phyloP scores from a whole-genome alignment of 2,113 vertebrate species.

The Calyptomena viridis region DNA sequence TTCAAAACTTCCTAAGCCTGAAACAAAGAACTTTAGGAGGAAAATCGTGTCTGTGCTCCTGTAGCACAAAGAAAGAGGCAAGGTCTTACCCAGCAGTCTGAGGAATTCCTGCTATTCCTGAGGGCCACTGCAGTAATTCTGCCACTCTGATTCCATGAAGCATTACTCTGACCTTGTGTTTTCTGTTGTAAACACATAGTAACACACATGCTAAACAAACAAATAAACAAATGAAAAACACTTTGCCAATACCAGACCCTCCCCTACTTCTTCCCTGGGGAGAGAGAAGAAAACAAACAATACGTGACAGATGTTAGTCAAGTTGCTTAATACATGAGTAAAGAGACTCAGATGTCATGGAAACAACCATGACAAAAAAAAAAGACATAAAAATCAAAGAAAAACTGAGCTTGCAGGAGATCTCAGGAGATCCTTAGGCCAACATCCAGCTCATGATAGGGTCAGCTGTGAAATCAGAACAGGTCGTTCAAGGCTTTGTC shows the following conservation, averaged over 20 bases:
- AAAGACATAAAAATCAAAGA: not conserved
- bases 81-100: not conserved
- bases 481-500: not conserved
- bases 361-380: not conserved
- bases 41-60: not conserved
- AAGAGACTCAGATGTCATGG: not conserved
- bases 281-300: not conserved
- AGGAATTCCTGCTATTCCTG: not conserved
- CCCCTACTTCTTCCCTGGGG: not conserved
- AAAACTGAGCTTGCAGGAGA: not conserved
- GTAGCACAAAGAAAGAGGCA: not conserved
- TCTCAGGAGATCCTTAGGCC: not conserved
- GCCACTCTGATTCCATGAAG: not conserved
- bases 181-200: constrained; percentile 4
- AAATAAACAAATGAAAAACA: constrained; percentile 27
- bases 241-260: not conserved
- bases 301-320: not conserved
- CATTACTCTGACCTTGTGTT: not conserved
- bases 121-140: not conserved
- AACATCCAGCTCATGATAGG: not conserved
- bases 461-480: not conserved
- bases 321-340: not conserved
- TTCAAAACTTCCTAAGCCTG: not conserved
- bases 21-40: not conserved
- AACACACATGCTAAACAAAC: constrained; percentile 6